Percentiles rank a stretch among this genome's conserved stretches.
Conservation (phyloP, 2,797 vertebrate species). For the Notamacropus eugenii region DNA sequence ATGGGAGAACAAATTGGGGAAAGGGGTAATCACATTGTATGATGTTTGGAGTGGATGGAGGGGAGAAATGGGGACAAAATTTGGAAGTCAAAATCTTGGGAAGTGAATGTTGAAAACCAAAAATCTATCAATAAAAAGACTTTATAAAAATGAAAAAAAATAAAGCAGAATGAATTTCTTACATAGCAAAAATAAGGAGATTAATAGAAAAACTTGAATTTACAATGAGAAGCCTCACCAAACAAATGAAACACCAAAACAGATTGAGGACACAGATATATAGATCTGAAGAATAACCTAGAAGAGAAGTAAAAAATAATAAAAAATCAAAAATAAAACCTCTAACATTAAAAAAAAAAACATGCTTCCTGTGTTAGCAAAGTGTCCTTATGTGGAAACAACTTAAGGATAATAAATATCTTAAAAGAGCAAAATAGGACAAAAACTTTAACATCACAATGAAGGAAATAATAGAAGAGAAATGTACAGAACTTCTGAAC, state of each 20-base stretch:
- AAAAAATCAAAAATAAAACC: not conserved
- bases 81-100: too few relatives aligned
- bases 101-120: too few relatives aligned
- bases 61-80: too few relatives aligned
- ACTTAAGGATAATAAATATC: not conserved
- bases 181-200: not conserved
- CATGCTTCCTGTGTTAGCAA: not conserved
- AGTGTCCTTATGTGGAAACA: not conserved
- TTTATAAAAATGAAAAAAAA: too few relatives aligned
- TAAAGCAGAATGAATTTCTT: not conserved
- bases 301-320: not conserved
- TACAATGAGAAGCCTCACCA: not conserved
- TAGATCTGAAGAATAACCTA: not conserved
- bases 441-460: not conserved
- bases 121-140: too few relatives aligned
- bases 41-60: too few relatives aligned
- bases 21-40: too few relatives aligned
- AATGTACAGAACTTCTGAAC: not conserved
- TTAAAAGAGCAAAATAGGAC: constrained; percentile 56
- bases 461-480: not conserved
- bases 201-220: not conserved
- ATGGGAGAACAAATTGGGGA: too few relatives aligned
- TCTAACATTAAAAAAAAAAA: not conserved
- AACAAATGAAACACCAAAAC: not conserved
- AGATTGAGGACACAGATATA: not conserved